Base-by-base conservation (phyloP, 2,113 vertebrate species). In the Octodon degus region DNA sequence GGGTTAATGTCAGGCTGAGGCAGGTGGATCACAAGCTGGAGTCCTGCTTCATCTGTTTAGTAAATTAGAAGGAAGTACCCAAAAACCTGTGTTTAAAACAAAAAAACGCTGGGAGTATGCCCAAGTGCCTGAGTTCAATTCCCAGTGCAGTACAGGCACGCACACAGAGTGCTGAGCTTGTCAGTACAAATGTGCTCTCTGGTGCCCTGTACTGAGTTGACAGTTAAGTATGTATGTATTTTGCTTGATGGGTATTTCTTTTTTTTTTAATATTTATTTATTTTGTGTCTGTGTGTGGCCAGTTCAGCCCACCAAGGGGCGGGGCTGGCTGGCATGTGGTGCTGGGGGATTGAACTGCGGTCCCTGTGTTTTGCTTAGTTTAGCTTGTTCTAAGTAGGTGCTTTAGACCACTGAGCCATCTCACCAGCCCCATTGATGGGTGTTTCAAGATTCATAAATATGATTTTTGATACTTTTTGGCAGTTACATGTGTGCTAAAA, bases 401-500 rank as follows among this genome's bases (percentile, higher is more conserved):
- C n/a, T n/a, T n/a, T n/a, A n/a, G n/a, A n/a, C n/a, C n/a, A n/a
- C n/a, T n/a, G n/a, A n/a, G n/a, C n/a, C n/a, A n/a, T n/a, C n/a
- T n/a, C n/a, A n/a, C n/a, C 47, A 50, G 47, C 4, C 4, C 47
- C 47, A 50, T 55, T 55, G 14, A 16, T 89, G 7, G 47, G 74
- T 97, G 60, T 95, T 96, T 97, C 37, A 50, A 85, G 91, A 90
- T 22, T 50, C 72, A 37, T 67, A 85, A 67, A 27, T 91, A 93
- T 58, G n/a, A 13, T 74, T 92, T 96, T 55, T 63, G 22, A 32
- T 34, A 16, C 58, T 25, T 77, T 77, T 67, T 68, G 5, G 43
- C 92, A 87, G 37, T 95, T 86, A 70, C 50, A 11, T 65, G 43
- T 24, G 27, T 96, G 55, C 32, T 32, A n/a, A n/a, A 96, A 86